phyloP scores from a whole-genome alignment of 2,888 invertebrate genomes.

The Melieria crassipennis region DNA sequence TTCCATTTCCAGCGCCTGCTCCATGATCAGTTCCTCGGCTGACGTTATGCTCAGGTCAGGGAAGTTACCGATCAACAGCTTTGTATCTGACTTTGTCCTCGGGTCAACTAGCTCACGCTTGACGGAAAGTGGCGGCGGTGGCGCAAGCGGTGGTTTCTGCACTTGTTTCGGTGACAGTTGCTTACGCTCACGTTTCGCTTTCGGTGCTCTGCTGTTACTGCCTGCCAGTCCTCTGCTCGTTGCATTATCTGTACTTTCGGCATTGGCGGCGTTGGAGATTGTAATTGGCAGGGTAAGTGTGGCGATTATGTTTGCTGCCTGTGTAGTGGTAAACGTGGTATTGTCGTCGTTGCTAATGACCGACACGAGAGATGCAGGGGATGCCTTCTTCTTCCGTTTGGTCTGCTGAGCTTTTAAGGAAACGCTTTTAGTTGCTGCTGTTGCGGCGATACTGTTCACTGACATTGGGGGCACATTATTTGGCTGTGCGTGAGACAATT shows the following conservation, averaged over 20 bases:
- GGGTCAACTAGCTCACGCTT: constrained; percentile 42
- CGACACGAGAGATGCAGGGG: not conserved
- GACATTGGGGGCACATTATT: constrained; percentile 11
- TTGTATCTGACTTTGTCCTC: constrained; percentile 22
- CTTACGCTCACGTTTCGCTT: constrained; percentile 57
- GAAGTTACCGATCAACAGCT: constrained; percentile 42
- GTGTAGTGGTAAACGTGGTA: not conserved
- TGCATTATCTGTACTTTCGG: not conserved
- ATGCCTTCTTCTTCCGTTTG: not conserved
- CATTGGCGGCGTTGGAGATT: not conserved
- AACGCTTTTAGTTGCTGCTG: constrained; percentile 25
- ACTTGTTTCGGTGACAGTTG: constrained; percentile 57
- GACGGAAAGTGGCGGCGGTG: constrained; percentile 36
- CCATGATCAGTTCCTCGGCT: constrained; percentile 64
- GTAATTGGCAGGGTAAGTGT: too few relatives aligned
- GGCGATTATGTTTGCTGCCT: not conserved
- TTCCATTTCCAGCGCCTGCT: constrained; percentile 65
- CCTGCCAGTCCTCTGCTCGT: not conserved
- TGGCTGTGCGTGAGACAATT: constrained; percentile 6
- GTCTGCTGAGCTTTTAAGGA: not conserved
- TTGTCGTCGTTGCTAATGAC: not conserved
- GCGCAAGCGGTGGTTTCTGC: constrained; percentile 49
- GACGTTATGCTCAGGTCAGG: constrained; percentile 62
- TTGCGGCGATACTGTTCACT: not conserved
- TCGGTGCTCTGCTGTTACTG: constrained; percentile 41